A percentile compares a stretch with the other conserved stretches of the same genome.
Evolutionary conservation across 2,888 invertebrate genomes (phyloP).

Genomic region (Pimpla rufipes): DNA sequence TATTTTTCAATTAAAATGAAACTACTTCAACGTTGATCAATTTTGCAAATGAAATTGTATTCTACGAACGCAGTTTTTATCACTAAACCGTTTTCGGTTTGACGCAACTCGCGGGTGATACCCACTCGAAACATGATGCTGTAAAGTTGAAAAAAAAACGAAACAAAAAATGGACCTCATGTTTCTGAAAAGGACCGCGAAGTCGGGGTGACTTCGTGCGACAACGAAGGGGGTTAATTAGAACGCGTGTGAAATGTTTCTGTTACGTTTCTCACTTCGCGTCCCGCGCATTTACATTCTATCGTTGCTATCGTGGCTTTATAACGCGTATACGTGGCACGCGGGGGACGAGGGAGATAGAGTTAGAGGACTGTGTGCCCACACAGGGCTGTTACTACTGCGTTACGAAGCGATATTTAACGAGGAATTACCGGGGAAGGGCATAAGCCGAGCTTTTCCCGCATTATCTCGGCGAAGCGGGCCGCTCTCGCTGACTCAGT

Average conservation of each 20-base stretch:
- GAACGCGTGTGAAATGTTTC: constrained; percentile 21
- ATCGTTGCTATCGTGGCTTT: constrained; percentile 3
- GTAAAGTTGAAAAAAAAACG: too few species aligned
- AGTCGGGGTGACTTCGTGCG: too few species aligned
- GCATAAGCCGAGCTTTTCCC: constrained; percentile 80
- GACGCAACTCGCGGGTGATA: too few species aligned
- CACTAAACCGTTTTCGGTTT: too few species aligned
- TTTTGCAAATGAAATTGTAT: too few species aligned
- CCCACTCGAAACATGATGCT: too few species aligned
- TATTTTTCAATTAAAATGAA: too few species aligned
- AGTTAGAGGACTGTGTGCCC: constrained; percentile 55
- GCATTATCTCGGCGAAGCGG: constrained; percentile 78
- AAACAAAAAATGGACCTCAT: too few species aligned
- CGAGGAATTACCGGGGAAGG: constrained; percentile 77
- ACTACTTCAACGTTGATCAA: too few species aligned
- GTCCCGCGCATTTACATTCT: constrained; percentile 14
- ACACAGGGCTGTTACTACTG: constrained; percentile 66
- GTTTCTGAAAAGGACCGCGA: too few species aligned
- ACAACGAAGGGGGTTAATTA: constrained; percentile 5
- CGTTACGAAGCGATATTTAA: constrained; percentile 78
- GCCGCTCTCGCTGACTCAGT: constrained; percentile 77
- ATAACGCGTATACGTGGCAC: constrained; percentile 25
- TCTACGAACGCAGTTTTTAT: too few species aligned
- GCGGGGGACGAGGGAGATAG: constrained; percentile 9
- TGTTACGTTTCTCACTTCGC: constrained; percentile 10